These are phyloP conservation scores for Acanthosepion esculentum DNA, from an alignment of 2,888 invertebrate genomes.

Conservation along the genomic window DNA sequence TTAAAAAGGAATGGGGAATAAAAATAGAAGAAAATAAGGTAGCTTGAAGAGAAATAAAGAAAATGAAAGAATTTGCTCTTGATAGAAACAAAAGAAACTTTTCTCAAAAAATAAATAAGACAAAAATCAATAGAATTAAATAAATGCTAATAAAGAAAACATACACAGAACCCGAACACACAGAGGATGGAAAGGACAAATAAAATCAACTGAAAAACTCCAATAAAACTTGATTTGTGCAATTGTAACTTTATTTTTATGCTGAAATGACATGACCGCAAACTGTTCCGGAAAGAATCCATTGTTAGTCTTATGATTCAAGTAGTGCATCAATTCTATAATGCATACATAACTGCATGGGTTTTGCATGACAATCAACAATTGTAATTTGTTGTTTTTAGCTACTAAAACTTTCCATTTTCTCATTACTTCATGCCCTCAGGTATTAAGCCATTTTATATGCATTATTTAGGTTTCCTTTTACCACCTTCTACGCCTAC, in stretches of 20 bases:
- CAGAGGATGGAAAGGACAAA: neutral
- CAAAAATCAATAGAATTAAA: neutral
- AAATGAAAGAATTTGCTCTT: too few relatives aligned
- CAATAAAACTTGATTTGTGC: neutral
- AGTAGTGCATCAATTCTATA: neutral
- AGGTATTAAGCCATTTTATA: neutral
- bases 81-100: neutral
- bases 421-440: neutral
- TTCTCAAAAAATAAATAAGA: neutral
- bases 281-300: neutral
- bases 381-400: neutral
- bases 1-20: too few relatives aligned
- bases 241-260: neutral
- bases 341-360: neutral
- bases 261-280: neutral
- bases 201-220: neutral
- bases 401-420: constrained; percentile 33
- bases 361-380: neutral
- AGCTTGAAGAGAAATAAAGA: too few relatives aligned
- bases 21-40: too few relatives aligned
- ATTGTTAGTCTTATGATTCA: neutral
- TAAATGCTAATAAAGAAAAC: neutral
- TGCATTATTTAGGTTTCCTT: neutral
- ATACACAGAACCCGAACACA: too few relatives aligned
- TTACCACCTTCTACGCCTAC: neutral